phyloP scores from a whole-genome alignment of 2,797 vertebrate genomes.

The Gobionotothen gibberifrons region DNA sequence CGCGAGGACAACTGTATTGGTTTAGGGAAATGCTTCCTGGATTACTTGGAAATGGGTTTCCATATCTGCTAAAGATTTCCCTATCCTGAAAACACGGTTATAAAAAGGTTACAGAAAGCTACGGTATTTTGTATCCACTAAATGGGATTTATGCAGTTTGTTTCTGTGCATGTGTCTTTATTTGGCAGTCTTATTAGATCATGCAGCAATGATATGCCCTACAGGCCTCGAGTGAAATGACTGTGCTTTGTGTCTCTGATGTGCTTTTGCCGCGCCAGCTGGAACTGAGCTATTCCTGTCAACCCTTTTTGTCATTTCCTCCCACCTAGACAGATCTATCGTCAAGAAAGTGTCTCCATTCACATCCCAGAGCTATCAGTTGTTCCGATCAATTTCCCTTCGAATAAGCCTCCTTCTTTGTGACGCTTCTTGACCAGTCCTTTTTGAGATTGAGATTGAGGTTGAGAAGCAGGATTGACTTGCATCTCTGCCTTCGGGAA shows the following conservation, averaged over 20 bases:
- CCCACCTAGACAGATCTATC: conserved; percentile 65
- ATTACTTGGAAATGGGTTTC: conserved; percentile 34
- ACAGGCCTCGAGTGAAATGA: conserved; percentile 44
- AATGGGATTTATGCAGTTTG: not conserved
- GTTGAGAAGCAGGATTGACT: conserved; percentile 65
- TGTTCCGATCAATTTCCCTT: conserved; percentile 60
- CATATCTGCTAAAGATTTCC: conserved; percentile 48
- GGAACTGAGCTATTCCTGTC: conserved; percentile 63
- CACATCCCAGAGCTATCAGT: conserved; percentile 54
- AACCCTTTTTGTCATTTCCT: conserved; percentile 41
- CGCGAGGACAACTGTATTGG: conserved; percentile 11
- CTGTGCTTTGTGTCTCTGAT: conserved; percentile 35
- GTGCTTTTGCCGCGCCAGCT: conserved; percentile 49
- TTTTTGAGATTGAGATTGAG: conserved; percentile 69
- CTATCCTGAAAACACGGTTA: conserved; percentile 31
- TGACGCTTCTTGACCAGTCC: conserved; percentile 55
- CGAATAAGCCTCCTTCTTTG: conserved; percentile 22
- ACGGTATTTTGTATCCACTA: conserved; percentile 23
- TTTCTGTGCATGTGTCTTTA: conserved; percentile 28
- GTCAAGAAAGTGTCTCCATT: conserved; percentile 62
- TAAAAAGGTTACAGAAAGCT: conserved; percentile 3
- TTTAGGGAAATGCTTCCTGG: conserved; percentile 24
- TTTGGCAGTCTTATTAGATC: conserved; percentile 43
- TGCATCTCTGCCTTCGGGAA: conserved; percentile 49
- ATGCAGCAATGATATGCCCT: conserved; percentile 29